Evolutionary conservation across 2,113 vertebrate species (phyloP).

Genomic region (Tupaia tana): DNA sequence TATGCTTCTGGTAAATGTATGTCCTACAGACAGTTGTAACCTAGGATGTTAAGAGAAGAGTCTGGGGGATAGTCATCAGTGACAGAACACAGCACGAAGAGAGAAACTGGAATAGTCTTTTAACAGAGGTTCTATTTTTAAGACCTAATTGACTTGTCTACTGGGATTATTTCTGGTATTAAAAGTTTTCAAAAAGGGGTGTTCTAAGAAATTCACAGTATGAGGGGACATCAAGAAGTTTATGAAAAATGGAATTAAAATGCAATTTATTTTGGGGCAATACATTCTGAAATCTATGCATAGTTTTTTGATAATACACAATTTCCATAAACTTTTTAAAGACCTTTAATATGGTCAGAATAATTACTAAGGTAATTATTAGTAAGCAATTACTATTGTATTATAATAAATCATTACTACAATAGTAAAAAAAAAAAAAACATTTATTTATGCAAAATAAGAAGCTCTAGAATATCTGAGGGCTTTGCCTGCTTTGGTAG

Average conservation of each 20-base stretch:
- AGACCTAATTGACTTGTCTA: constrained; percentile 68
- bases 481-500: neutral
- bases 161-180: constrained; percentile 69
- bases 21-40: constrained; percentile 66
- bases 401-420: neutral
- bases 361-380: neutral
- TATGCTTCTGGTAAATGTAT: constrained; percentile 64
- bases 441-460: constrained; percentile 64
- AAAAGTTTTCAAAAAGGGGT: constrained; percentile 39
- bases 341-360: constrained; percentile 51
- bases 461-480: constrained; percentile 40
- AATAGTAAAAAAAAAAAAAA: constrained; percentile 53
- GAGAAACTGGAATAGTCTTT: constrained; percentile 64
- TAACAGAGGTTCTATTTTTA: constrained; percentile 77
- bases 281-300: no score
- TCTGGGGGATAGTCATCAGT: constrained; percentile 70
- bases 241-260: no score
- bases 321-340: no score
- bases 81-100: constrained; percentile 65
- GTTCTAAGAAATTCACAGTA: constrained; percentile 66
- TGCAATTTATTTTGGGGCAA: no score
- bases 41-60: constrained; percentile 64
- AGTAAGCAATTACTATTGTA: no score
- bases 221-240: neutral
- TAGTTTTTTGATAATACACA: no score